Percentiles rank a stretch among this genome's conserved stretches.
Evolutionary conservation across 2,113 vertebrate genomes (phyloP).

Genomic region (Salvelinus alpinus): DNA sequence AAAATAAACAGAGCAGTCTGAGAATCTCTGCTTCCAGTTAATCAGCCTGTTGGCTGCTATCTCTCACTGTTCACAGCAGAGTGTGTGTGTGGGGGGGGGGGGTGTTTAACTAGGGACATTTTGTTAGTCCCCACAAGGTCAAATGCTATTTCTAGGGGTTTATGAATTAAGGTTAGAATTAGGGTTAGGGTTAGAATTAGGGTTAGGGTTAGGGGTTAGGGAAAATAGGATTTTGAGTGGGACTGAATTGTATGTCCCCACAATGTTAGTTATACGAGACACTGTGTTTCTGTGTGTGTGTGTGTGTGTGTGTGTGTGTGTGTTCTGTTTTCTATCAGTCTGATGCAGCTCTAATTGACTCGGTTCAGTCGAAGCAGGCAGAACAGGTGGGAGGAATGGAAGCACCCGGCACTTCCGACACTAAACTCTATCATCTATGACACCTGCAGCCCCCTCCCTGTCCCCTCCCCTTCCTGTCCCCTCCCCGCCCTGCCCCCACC

Average conservation of each 20-base stretch:
- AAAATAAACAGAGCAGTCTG: constrained; percentile 2
- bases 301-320: not conserved
- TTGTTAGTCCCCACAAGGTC: too few species aligned
- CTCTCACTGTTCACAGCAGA: not conserved
- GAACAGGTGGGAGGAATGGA: constrained; percentile 45
- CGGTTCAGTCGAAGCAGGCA: constrained; percentile 23
- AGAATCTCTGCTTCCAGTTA: not conserved
- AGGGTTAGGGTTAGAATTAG: too few species aligned
- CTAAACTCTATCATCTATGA: constrained; percentile 34
- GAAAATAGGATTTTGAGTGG: too few species aligned
- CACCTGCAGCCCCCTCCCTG: constrained; percentile 1
- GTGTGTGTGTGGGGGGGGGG: not conserved
- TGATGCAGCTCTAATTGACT: constrained; percentile 27
- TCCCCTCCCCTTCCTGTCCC: not conserved
- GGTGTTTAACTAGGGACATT: too few species aligned
- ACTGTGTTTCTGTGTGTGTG: not conserved
- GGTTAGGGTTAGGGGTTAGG: too few species aligned
- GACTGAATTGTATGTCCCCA: too few species aligned
- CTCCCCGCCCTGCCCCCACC: not conserved
- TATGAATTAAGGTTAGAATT: too few species aligned
- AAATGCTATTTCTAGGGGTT: too few species aligned
- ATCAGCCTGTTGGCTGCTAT: not conserved
- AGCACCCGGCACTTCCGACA: constrained; percentile 25
- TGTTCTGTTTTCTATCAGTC: constrained; percentile 42
- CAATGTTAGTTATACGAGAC: too few species aligned